Evolutionary conservation across 2,113 vertebrate genomes (phyloP).

Genomic region (Barnardius zonarius): DNA sequence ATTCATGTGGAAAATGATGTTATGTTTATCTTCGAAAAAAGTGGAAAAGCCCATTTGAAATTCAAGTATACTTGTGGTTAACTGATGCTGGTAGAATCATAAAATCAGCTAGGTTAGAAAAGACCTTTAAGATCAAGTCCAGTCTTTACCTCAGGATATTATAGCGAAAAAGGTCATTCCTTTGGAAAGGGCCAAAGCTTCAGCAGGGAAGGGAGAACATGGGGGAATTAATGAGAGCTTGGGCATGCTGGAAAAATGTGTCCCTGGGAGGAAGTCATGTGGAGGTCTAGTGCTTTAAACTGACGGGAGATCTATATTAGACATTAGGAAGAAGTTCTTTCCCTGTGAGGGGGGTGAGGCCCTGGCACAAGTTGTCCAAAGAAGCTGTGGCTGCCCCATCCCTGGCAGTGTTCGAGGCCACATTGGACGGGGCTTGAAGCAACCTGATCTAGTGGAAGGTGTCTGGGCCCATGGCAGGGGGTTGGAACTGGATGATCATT

Average conservation of each 20-base stretch:
- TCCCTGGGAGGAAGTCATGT: accelerated
- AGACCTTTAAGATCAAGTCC: neutral
- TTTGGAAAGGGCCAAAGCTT: neutral
- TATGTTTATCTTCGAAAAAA: accelerated
- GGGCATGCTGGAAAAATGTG: neutral
- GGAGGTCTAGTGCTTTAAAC: neutral
- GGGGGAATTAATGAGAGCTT: neutral
- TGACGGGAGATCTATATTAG: neutral
- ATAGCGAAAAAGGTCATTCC: neutral
- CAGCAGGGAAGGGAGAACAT: neutral
- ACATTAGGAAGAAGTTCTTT: neutral
- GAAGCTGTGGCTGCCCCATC: neutral
- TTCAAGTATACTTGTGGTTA: neutral
- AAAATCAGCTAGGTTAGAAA: neutral
- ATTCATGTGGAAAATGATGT: neutral
- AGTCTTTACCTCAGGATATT: neutral
- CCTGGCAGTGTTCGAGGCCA: neutral
- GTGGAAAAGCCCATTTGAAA: neutral
- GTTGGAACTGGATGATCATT: neutral
- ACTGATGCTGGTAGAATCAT: neutral
- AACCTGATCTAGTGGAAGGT: neutral
- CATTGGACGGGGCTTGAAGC: neutral
- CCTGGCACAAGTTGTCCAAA: neutral
- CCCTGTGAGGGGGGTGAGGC: neutral
- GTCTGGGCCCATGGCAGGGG: neutral